Evolutionary conservation across 1,140 invertebrate species (phyloP), one percentile per base, ranked within the genome.

Genomic region (Spodoptera frugiperda): DNA sequence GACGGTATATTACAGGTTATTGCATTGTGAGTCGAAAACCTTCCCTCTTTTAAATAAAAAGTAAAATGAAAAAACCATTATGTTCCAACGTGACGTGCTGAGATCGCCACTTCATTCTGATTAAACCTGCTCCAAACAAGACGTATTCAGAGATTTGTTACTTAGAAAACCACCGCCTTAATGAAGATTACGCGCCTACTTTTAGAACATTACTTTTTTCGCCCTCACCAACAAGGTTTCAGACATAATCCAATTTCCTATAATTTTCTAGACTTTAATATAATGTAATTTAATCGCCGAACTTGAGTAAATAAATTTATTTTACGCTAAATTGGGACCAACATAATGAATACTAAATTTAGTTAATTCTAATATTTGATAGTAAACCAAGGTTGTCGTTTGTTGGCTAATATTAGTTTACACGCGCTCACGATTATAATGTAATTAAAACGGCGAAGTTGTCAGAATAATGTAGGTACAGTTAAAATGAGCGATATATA

Each of bases 401-500:
- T 39, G 5, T 12, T 17, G 10, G 39, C 44, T 44, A 9, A 17
- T 1, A 33, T 19, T 17, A 17, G 51, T 14, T 11, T 53, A 53
- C 49, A 1, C 51, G 19, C 9, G 51, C 2, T 53, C 51, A 10
- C 44, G 6, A n/a, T 61, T 61, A 44, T 44, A 59, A 59, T 44
- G 33, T 39, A 39, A 61, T 61, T 61, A 39, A 61, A 39, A 39
- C 4, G 8, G 6, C 33, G 33, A 39, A 39, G 33, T 39, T 39
- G 33, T 39, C 17, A 10, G 53, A 11, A 11, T 48, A 71, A 53
- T 55, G 39, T 72, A 61, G 25, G 53, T 33, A 14, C 54, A 68
- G 76, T 78, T 78, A 77, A 83, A 83, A 78, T 78, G 77, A 59
- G 57, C 78, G 63, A 81, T 79, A 81, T 78, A 84, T 77, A 84